These are phyloP conservation scores for Agrochola litura DNA, from an alignment of 2,888 invertebrate species.

Conservation along the genomic window DNA sequence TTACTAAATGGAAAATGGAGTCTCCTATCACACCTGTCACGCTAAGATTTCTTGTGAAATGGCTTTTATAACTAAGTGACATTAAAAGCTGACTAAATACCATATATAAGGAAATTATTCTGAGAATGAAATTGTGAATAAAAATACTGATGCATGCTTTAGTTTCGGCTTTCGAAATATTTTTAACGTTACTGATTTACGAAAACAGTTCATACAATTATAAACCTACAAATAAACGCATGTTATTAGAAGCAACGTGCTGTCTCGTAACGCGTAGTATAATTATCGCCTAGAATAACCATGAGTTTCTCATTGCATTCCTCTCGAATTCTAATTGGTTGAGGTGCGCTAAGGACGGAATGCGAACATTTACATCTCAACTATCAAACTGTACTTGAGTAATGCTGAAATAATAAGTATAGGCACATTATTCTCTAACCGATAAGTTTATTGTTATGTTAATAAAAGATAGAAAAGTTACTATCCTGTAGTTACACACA, in stretches of 20 bases:
- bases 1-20: neutral
- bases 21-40: neutral
- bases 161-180: no score
- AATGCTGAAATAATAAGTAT: neutral
- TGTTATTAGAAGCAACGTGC: neutral
- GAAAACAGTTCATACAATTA: neutral
- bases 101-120: no score
- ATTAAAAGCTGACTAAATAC: neutral
- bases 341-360: conserved; percentile 24
- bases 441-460: no score
- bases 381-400: neutral
- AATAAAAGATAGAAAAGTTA: neutral
- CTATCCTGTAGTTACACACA: neutral
- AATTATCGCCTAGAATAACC: conserved; percentile 45
- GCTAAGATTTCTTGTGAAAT: neutral
- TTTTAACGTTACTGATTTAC: no score
- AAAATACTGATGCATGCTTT: no score
- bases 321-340: conserved; percentile 39
- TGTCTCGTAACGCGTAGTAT: neutral
- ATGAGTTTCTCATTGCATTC: conserved; percentile 31
- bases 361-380: conserved; percentile 21
- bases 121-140: no score
- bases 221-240: neutral
- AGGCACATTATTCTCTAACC: neutral
- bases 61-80: neutral